Evolutionary conservation across 2,888 invertebrate genomes (phyloP).

Genomic region (Abscondita cerata): DNA sequence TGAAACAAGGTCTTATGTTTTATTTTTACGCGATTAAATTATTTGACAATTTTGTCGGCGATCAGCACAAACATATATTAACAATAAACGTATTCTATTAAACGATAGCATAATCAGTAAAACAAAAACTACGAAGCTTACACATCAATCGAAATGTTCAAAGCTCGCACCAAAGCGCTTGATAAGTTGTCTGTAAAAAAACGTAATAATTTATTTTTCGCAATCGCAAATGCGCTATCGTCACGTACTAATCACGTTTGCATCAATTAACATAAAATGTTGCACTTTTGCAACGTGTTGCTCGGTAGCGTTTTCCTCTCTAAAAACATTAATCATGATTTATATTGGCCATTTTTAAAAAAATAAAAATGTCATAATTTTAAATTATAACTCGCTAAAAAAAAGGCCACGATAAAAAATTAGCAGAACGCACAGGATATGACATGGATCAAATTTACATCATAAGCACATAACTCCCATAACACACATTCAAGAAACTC

Average conservation of each 20-base stretch:
- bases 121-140: too few relatives aligned
- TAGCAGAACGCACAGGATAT: conserved; percentile 29
- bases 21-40: too few relatives aligned
- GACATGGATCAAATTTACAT: conserved; percentile 29
- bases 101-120: too few relatives aligned
- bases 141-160: too few relatives aligned
- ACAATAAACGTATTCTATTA: too few relatives aligned
- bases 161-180: too few relatives aligned
- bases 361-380: conserved; percentile 16
- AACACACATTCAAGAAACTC: conserved; percentile 1
- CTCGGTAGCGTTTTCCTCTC: not conserved
- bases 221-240: not conserved
- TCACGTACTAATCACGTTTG: not conserved
- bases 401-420: conserved; percentile 20
- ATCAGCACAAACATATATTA: too few relatives aligned
- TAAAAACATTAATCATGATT: not conserved
- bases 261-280: not conserved
- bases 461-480: conserved; percentile 17
- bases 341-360: conserved; percentile 8
- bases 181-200: too few relatives aligned
- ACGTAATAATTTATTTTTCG: not conserved
- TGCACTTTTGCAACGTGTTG: not conserved
- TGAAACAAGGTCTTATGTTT: too few relatives aligned
- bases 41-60: too few relatives aligned
- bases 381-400: conserved; percentile 25